Base-by-base conservation (phyloP, 2,888 invertebrate species). In the Adineta ricciae region DNA sequence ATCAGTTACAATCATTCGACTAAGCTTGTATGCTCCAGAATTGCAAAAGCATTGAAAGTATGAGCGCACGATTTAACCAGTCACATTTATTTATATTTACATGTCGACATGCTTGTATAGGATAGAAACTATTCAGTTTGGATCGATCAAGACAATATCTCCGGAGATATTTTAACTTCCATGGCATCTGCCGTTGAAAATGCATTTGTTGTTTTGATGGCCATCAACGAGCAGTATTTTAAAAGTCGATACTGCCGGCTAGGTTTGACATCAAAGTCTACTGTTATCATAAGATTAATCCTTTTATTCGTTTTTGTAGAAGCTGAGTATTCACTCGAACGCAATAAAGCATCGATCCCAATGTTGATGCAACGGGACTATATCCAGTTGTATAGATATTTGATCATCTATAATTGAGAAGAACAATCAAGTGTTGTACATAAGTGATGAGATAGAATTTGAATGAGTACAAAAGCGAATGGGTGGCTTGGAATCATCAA, bases 161-260 rank as follows among this genome's bases (percentile, higher is more conserved):
- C 38, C 1, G 78, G 78, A 14, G n/a, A 78, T 78, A 41, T 78
- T 11, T 27, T 84, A 3, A 19, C 16, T 14, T 56, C 84, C 3
- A 84, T 84, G 84, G 84, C 84, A 16, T 27, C n/a, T 5, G 84
- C 84, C 19, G 84, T 84, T 11, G 84, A 84, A 32, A 84, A 84
- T 50, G n/a, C 84, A 19, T 50, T 27, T 19, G 50, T 84, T 49
- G 84, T 84, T 19, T 56, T 84, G 46, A 84, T 84, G 84, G 41
- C 49, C 19, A 32, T 84, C 24, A 64, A 46, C 41, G 64, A 72
- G 1, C n/a, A 54, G 21, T 84, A 84, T 46, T 46, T 36, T 56
- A n/a, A 54, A 46, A 84, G 84, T 72, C 56, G 72, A 56, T 64
- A 84, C 46, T 84, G 84, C 32, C 56, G 84, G 27, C 32, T 46